phyloP scores from a whole-genome alignment of 2,888 invertebrate species.

The Thymelicus lineola region DNA sequence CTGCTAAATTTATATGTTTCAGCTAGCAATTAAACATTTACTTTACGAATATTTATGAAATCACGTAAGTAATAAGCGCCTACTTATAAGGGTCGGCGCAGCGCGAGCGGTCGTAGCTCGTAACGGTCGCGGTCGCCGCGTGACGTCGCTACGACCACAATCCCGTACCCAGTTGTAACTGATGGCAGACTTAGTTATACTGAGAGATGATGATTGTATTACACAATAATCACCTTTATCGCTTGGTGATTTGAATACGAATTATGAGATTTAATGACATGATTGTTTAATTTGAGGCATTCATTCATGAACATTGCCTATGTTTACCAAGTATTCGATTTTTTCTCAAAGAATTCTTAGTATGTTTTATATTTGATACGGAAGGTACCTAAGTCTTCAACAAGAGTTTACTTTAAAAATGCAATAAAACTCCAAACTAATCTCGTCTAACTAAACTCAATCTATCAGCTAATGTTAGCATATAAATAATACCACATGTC shows the following conservation, averaged over 20 bases:
- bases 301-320: not conserved
- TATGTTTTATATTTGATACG: no score
- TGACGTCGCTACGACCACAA: conserved; percentile 57
- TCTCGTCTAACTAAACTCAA: no score
- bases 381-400: not conserved
- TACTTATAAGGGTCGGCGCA: conserved; percentile 51
- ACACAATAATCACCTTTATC: conserved; percentile 18
- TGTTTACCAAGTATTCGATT: no score
- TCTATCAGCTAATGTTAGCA: no score
- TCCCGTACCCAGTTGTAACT: conserved; percentile 40
- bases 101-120: conserved; percentile 59
- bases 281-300: conserved; percentile 10
- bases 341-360: no score
- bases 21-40: not conserved
- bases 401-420: no score
- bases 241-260: conserved; percentile 3
- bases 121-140: conserved; percentile 58
- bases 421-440: no score
- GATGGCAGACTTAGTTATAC: conserved; percentile 38
- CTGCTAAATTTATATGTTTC: no score
- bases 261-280: conserved; percentile 9
- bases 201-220: conserved; percentile 13
- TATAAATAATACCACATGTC: no score
- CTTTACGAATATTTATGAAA: not conserved
- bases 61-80: conserved; percentile 4